phyloP scores from a whole-genome alignment of 2,888 invertebrate genomes.

The Melanchra persicariae region DNA sequence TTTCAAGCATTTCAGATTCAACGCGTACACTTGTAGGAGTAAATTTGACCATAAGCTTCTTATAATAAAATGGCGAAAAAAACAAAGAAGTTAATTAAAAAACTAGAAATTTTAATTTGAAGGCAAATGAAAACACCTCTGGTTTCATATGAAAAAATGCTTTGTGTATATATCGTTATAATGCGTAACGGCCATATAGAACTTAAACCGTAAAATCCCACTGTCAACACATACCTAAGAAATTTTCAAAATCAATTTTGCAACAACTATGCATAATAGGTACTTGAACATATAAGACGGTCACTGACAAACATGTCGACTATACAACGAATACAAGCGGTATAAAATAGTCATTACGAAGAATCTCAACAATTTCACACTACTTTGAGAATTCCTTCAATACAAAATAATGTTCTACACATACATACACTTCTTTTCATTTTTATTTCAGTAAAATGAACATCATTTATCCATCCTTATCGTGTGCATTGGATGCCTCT shows the following conservation, averaged over 20 bases:
- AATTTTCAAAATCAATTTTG: conserved; percentile 32
- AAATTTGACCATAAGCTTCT: no score
- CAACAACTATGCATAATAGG: conserved; percentile 34
- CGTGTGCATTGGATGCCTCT: no score
- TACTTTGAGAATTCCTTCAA: conserved; percentile 15
- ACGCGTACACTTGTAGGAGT: no score
- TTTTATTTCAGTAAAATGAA: no score
- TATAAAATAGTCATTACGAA: conserved; percentile 60
- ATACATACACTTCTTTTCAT: background rate
- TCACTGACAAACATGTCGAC: conserved; percentile 51
- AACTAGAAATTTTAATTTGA: background rate
- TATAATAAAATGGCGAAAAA: background rate
- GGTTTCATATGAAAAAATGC: conserved; percentile 4
- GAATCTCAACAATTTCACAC: conserved; percentile 36
- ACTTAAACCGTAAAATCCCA: background rate
- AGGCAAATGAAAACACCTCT: background rate
- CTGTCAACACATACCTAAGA: conserved; percentile 27
- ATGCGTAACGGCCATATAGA: no score
- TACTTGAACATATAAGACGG: conserved; percentile 43
- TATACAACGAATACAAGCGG: conserved; percentile 46
- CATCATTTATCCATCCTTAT: no score
- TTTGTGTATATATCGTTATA: background rate
- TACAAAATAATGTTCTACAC: conserved; percentile 3
- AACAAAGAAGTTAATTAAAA: background rate
- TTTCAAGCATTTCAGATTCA: background rate